These are phyloP conservation scores for cat (Felis catus) DNA, from an alignment of 2,113 vertebrate species.

Conservation along the genomic window F.catus_Fca126_mat1.0 CM031413.1:88711001-88711500, in stretches of 20 bases:
- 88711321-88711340: background rate
- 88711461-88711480: background rate
- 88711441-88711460: background rate
- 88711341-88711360: background rate
- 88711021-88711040: background rate
- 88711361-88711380: background rate
- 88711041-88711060: conserved; percentile 25
- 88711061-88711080: conserved; percentile 51
- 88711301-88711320: background rate
- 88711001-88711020: background rate
- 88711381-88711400: background rate
- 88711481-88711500: background rate
- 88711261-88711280: background rate
- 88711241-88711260: background rate
- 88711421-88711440: background rate
- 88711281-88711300: background rate
- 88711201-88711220: background rate
- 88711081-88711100: conserved; percentile 49
- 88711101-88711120: conserved; percentile 12
- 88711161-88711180: conserved; percentile 45
- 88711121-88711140: conserved; percentile 51
- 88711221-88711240: background rate
- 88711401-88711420: conserved; percentile 6
- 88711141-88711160: conserved; percentile 60
- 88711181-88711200: conserved; percentile 52